Base-by-base conservation (phyloP, 1,140 invertebrate species). In the Leptopilina boulardi region DNA sequence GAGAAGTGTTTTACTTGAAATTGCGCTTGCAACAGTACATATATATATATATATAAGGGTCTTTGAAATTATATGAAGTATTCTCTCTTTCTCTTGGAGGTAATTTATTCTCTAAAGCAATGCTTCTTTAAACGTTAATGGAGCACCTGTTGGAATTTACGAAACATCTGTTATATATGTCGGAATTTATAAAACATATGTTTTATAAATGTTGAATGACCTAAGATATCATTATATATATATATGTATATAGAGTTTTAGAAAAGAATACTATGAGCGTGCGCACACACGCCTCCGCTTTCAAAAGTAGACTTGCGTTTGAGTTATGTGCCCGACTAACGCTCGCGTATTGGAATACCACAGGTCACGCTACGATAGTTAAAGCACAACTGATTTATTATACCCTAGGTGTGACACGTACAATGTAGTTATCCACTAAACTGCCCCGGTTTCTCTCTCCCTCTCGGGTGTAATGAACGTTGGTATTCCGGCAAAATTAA, bases 331-430 rank as follows among this genome's bases (percentile, higher is more conserved):
- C 23, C 9, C 59, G 11, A 66, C 26, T 66, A 66, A 66, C 59
- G 59, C 59, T 66, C 59, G 26, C 38, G 38, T 76, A 77, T 77
- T 71, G 70, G 78, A 79, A 76, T 76, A 81, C 78, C 74, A 51
- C 56, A 70, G 66, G 78, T 80, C 72, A 77, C 74, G 78, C 74
- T 54, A 72, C 56, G 71, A 73, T 78, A 78, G 79, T 66, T 80
- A 75, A 79, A 75, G 72, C 71, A 51, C 51, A 77, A 23, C 71
- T 80, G 78, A 80, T 82, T 80, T 82, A 82, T 78, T 38, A 23
- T 70, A 38, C 38, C 70, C n/a, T 30, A 66, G 23, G 59, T 66
- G 59, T 66, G 59, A 66, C 59, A 66, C 26, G 21, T 66, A 30
- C 23, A 66, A 26, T 66, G 26, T 66, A 66, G 59, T 66, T 66